Conservation (phyloP, 2,888 invertebrate species). For the Barypeithes pellucidus region DNA sequence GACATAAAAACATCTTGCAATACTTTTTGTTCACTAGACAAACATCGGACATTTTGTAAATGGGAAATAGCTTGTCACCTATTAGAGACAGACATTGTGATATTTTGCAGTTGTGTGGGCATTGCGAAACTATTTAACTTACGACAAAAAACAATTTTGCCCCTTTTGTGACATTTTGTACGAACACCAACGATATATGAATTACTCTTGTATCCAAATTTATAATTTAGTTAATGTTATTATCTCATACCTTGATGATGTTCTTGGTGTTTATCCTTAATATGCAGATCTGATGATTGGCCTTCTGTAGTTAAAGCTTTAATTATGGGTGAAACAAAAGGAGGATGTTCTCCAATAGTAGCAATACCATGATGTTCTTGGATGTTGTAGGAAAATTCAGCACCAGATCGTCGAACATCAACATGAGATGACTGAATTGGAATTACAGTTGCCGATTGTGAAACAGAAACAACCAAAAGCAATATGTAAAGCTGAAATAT, state of each 20-base stretch:
- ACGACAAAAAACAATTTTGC: too few relatives aligned
- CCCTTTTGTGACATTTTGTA: too few relatives aligned
- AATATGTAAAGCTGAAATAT: conserved; percentile 28
- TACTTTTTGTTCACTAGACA: too few relatives aligned
- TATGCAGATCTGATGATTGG: conserved; percentile 1
- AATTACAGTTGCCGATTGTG: conserved; percentile 52
- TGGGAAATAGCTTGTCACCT: too few relatives aligned
- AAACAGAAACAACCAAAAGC: conserved; percentile 2
- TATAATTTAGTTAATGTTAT: too few relatives aligned
- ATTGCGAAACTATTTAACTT: too few relatives aligned
- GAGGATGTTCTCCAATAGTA: conserved; percentile 27
- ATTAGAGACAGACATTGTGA: too few relatives aligned
- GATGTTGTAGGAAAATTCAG: conserved; percentile 59
- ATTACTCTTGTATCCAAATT: too few relatives aligned
- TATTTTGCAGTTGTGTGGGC: too few relatives aligned
- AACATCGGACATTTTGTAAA: too few relatives aligned
- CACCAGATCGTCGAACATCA: conserved; percentile 57
- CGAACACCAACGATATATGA: too few relatives aligned
- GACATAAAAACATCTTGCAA: too few relatives aligned
- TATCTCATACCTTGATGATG: conserved; percentile 38
- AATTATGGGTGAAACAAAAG: conserved; percentile 32
- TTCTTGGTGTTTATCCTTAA: conserved; percentile 31
- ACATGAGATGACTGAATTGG: conserved; percentile 59
- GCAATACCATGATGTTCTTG: conserved; percentile 55
- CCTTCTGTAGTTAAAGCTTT: conserved; percentile 27